phyloP scores from a whole-genome alignment of 2,888 invertebrate genomes.

The Dugesia japonica region DNA sequence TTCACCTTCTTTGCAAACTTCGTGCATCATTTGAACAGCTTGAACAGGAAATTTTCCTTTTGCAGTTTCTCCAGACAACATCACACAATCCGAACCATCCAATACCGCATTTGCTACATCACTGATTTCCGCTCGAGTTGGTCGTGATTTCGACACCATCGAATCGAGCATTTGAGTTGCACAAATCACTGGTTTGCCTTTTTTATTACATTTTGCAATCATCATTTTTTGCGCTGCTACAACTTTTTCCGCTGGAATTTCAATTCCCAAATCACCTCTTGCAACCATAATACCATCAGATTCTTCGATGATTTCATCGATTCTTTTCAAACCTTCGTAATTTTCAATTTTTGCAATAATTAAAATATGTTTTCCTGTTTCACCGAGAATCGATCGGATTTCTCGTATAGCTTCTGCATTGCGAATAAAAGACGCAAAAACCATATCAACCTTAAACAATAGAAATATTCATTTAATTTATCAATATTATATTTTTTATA shows the following conservation, averaged over 20 bases:
- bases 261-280: slow-evolving; percentile 80
- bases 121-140: slow-evolving; percentile 82
- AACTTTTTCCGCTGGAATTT: slow-evolving; percentile 71
- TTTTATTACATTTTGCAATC: slow-evolving; percentile 80
- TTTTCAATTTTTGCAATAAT: slow-evolving; percentile 97
- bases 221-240: slow-evolving; percentile 93
- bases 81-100: slow-evolving; percentile 92
- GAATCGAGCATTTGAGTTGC: slow-evolving; percentile 92
- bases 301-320: slow-evolving; percentile 76
- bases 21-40: slow-evolving; percentile 54
- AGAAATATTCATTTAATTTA: too few species aligned
- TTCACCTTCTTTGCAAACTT: slow-evolving; percentile 33
- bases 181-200: slow-evolving; percentile 88
- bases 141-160: slow-evolving; percentile 87
- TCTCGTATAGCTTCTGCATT: slow-evolving; percentile 71
- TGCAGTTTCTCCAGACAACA: slow-evolving; percentile 96
- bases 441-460: slow-evolving; percentile 80
- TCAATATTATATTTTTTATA: too few species aligned
- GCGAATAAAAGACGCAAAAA: slow-evolving; percentile 92
- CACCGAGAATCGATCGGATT: slow-evolving; percentile 65
- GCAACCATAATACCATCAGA: slow-evolving; percentile 97
- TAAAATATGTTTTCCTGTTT: slow-evolving; percentile 64
- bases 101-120: slow-evolving; percentile 92
- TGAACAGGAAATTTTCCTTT: slow-evolving; percentile 87
- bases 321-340: slow-evolving; percentile 63